Percentiles rank a stretch among this genome's conserved stretches.
Conservation (phyloP, 2,797 vertebrate species). For the Urosaurus nigricauda region DNA sequence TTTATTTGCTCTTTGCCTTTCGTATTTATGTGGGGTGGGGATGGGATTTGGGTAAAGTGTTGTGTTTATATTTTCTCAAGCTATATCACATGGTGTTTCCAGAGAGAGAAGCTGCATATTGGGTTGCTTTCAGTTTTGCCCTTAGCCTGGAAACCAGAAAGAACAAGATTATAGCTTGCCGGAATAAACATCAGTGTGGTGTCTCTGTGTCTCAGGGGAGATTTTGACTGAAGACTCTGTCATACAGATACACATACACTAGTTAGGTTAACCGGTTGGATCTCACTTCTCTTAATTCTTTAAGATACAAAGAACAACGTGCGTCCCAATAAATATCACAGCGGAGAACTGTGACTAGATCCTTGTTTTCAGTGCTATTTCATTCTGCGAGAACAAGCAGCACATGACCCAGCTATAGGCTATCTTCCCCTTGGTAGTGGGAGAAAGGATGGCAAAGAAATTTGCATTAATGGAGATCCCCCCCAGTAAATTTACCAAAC, state of each 20-base stretch:
- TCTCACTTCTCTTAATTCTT: neutral
- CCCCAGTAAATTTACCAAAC: no score
- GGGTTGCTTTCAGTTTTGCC: neutral
- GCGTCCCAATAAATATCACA: neutral
- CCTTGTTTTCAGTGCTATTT: conserved; percentile 24
- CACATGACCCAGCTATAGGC: neutral
- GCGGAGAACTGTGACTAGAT: neutral
- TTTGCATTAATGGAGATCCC: neutral
- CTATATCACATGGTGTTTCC: neutral
- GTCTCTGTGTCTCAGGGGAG: neutral
- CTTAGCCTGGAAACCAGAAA: neutral
- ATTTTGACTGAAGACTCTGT: neutral
- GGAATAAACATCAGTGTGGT: neutral
- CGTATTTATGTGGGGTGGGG: neutral
- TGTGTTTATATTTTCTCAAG: neutral
- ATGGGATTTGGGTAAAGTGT: neutral
- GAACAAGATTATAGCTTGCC: neutral
- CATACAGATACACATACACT: neutral
- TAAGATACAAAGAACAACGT: rapidly evolving
- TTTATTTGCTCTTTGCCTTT: conserved; percentile 9
- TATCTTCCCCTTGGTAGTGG: neutral
- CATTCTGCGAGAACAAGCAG: conserved; percentile 42
- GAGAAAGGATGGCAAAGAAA: neutral
- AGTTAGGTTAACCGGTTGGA: neutral
- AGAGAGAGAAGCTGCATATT: neutral